phyloP scores from a whole-genome alignment of 2,888 invertebrate genomes.

The Synanthedon myopaeformis region DNA sequence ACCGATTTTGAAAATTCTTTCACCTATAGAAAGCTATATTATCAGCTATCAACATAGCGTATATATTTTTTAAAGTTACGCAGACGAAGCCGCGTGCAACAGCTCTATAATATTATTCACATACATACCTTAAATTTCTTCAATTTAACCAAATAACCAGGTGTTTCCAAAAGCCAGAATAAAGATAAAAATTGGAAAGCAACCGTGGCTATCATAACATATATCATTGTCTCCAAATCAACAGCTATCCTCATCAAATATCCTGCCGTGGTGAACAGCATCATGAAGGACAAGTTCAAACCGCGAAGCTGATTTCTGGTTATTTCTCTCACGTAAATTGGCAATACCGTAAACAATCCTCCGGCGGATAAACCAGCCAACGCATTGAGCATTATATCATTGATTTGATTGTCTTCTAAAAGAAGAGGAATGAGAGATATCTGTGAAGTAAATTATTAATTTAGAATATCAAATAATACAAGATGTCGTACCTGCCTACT shows the following conservation, averaged over 20 bases:
- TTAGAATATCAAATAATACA: background rate
- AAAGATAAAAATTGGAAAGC: conserved; percentile 33
- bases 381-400: conserved; percentile 26
- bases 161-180: conserved; percentile 36
- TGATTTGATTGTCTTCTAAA: conserved; percentile 20
- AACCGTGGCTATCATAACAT: conserved; percentile 34
- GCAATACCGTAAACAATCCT: conserved; percentile 38
- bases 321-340: conserved; percentile 42
- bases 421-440: conserved; percentile 40
- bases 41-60: too few relatives aligned
- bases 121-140: conserved; percentile 33
- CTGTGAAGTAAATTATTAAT: conserved; percentile 20
- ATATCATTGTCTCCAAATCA: conserved; percentile 28
- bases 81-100: too few relatives aligned
- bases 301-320: conserved; percentile 23
- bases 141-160: conserved; percentile 38
- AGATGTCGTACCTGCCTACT: background rate
- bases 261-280: conserved; percentile 35
- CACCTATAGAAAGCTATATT: too few relatives aligned
- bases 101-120: too few relatives aligned
- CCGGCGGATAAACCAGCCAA: conserved; percentile 39
- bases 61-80: too few relatives aligned
- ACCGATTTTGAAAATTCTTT: too few relatives aligned
- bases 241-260: conserved; percentile 31
- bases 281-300: conserved; percentile 25